Evolutionary conservation across 2,797 vertebrate genomes (phyloP).

Genomic region (Taenioides sp.): DNA sequence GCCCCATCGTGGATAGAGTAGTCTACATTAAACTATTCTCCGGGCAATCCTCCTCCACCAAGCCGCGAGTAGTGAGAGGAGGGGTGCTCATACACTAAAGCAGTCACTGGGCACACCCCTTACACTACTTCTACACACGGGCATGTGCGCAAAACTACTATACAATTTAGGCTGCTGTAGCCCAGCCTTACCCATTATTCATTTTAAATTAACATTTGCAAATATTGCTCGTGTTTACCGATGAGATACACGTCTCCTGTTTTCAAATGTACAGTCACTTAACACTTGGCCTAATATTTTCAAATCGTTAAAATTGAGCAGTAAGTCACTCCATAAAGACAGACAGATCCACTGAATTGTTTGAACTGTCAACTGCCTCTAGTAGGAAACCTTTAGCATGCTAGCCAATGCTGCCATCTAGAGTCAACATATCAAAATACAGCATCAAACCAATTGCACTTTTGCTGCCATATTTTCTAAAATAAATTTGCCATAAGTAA

Average conservation of each 20-base stretch:
- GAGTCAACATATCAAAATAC: conserved; percentile 46
- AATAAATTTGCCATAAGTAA: neutral
- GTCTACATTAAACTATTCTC: conserved; percentile 44
- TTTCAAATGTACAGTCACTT: neutral
- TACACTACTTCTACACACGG: neutral
- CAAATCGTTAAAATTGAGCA: no score
- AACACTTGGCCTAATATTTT: neutral
- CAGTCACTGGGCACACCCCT: conserved; percentile 14
- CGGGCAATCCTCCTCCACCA: conserved; percentile 57
- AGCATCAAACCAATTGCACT: neutral
- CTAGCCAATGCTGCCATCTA: conserved; percentile 73
- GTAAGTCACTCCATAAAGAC: neutral
- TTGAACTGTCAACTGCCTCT: neutral
- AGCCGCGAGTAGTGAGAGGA: conserved; percentile 38
- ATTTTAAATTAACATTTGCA: no score
- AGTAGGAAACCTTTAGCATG: conserved; percentile 5
- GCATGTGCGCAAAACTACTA: neutral
- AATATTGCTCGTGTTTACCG: neutral
- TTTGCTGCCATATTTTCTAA: neutral
- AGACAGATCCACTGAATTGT: neutral
- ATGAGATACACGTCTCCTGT: neutral
- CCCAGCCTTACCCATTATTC: neutral
- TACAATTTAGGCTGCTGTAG: neutral
- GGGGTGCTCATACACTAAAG: conserved; percentile 26
- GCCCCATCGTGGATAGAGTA: conserved; percentile 51